phyloP scores from a whole-genome alignment of 2,797 vertebrate genomes.

The Parotocinclus haroldoi region DNA sequence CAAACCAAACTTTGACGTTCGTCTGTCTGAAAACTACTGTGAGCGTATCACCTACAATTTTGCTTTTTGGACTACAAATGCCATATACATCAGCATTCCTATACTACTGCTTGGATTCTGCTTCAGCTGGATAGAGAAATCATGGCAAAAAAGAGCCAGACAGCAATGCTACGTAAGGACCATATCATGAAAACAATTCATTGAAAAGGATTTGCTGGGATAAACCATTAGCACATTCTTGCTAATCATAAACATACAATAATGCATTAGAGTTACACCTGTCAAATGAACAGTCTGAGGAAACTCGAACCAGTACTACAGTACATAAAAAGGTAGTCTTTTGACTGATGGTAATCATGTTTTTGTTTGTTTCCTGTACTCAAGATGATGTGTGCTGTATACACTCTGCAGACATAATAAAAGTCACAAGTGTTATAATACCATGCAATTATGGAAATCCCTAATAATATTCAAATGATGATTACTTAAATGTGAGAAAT shows the following conservation, averaged over 20 bases:
- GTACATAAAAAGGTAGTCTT: not conserved
- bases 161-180: slow-evolving; percentile 4
- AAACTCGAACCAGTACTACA: not conserved
- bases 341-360: not conserved
- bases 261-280: too few species aligned
- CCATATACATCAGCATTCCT: slow-evolving; percentile 28
- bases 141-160: not conserved
- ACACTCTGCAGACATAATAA: not conserved
- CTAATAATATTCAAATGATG: too few species aligned
- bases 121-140: not conserved
- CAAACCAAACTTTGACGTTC: slow-evolving; percentile 20
- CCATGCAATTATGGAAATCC: too few species aligned
- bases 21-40: slow-evolving; percentile 14
- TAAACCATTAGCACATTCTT: too few species aligned
- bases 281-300: too few species aligned
- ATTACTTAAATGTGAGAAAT: not conserved
- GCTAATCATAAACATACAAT: too few species aligned
- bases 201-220: too few species aligned
- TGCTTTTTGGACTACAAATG: slow-evolving; percentile 51
- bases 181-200: not conserved
- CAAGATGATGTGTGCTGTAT: not conserved
- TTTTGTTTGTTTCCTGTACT: not conserved
- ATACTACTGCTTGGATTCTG: not conserved
- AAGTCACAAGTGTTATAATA: too few species aligned
- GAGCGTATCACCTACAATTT: slow-evolving; percentile 38